phyloP scores from a whole-genome alignment of 1,140 invertebrate genomes.

The Drosophila leontia region DNA sequence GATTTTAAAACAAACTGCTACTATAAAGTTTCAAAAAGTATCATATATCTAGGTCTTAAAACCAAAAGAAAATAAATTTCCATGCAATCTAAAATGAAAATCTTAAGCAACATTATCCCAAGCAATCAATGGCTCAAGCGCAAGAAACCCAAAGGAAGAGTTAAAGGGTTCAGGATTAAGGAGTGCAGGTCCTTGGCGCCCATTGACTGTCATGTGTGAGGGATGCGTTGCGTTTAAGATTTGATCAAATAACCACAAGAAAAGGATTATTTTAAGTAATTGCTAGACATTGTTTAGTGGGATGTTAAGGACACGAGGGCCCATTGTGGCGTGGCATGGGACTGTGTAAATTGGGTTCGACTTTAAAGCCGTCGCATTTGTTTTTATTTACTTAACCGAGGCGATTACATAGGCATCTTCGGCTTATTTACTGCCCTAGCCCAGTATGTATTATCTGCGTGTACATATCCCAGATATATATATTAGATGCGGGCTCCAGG shows the following conservation, averaged over 20 bases:
- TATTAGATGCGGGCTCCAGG: constrained; percentile 63
- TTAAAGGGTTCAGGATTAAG: constrained; percentile 56
- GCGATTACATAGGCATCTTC: constrained; percentile 22
- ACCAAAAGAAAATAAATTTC: constrained; percentile 35
- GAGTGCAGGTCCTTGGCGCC: constrained; percentile 22
- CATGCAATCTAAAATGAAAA: constrained; percentile 73
- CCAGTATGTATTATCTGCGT: constrained; percentile 45
- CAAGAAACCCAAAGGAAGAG: constrained; percentile 40
- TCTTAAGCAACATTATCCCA: constrained; percentile 44
- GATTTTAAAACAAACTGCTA: background rate
- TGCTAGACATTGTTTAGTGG: constrained; percentile 64
- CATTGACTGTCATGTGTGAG: constrained; percentile 28
- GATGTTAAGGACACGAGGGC: constrained; percentile 27
- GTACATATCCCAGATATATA: constrained; percentile 49
- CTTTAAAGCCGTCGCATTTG: constrained; percentile 57
- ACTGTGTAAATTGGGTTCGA: constrained; percentile 27
- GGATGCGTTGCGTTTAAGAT: constrained; percentile 61
- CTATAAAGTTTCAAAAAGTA: background rate
- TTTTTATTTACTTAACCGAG: constrained; percentile 69
- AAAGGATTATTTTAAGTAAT: constrained; percentile 84
- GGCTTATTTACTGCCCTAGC: constrained; percentile 57
- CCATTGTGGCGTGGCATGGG: background rate
- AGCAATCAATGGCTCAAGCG: constrained; percentile 31
- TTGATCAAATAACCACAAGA: constrained; percentile 73
- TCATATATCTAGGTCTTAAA: background rate